Base-by-base conservation (phyloP, 2,888 invertebrate species). In the Mesochorus sp. region DNA sequence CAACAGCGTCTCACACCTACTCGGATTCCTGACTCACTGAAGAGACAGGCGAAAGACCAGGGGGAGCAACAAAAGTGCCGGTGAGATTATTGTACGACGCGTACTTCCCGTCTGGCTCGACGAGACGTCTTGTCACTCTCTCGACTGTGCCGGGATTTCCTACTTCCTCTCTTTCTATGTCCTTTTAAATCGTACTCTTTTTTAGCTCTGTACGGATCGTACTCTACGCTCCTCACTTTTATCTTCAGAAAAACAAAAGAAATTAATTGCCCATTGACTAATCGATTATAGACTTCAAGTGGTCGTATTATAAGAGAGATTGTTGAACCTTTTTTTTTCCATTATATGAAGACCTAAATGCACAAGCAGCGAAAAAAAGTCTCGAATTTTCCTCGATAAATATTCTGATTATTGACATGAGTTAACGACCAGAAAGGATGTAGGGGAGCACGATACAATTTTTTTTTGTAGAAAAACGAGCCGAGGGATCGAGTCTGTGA, bases 251-350 rank as follows among this genome's bases (percentile, higher is more conserved):
- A 73, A 80, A 81, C 80, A 72, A 79, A 74, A 71, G 55, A 81
- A 80, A 81, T 79, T 55, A 76, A 47, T 70, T 47, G 55, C 71
- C 78, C 80, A 84, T 84, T 82, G 76, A 72, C 47, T 51, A 42
- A 47, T 51, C 70, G 55, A 62, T 64, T 49, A n/a, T n/a, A 76
- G 53, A 67, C 66, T 68, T 21, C 70, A 51, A 42, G 62, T 49
- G 59, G 72, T 77, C 44, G 66, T 71, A 19, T 44, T 47, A 21
- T 17, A 19, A 8, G 19, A 28, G 12, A 19, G 49, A 17, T 28
- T 14, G 12, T 10, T 26, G 31, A 34, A 39, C 26, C 42, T 31
- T 49, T 62, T 57, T 72, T 67, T 24, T 62, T 53, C 67, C 37
- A 39, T 39, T 12, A 19, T 28, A 37, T 17, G 24, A 72, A 53